Evolutionary conservation across 2,888 invertebrate species (phyloP), one percentile per base, ranked within the genome.

Genomic region (Drosophila melanosoma): DNA sequence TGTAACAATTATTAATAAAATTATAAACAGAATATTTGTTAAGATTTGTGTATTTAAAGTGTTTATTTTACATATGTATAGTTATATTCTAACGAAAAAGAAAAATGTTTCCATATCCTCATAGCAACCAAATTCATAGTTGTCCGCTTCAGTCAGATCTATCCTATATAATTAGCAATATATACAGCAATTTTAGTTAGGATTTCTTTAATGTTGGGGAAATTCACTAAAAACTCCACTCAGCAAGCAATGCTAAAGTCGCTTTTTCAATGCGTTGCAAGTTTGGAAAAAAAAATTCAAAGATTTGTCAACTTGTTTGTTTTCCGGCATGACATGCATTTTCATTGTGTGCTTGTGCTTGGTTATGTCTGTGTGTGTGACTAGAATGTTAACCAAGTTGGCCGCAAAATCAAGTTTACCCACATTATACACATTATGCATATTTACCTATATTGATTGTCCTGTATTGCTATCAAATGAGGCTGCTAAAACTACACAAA

Each of bases 341-440:
- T 77, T 35, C 49, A 49, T 52, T 74, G 38, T n/a, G 12, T 17
- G 36, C 7, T 12, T 17, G 15, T 26, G 26, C 4, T 23, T 48
- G 45, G 29, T 6, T 5, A 6, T 48, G 48, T 17, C 3, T 67
- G 57, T 66, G 38, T 40, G 29, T 56, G 38, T 57, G 20, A 32
- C 66, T 68, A 64, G 67, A 76, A 81, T 76, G 79, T 80, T 70
- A 84, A 64, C 76, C 74, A 75, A 74, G 69, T 82, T 72, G 71
- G 65, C 62, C 58, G 45, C 68, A 84, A 81, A 84, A 84, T 84
- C 74, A 81, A 84, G 83, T 84, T 81, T 79, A 81, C 69, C 60
- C 67, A 53, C 53, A 58, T 51, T 49, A 26, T 42, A 59, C 58
- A 62, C 49, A 57, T 17, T 29, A 36, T 63, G 57, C 26, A 4